These are phyloP conservation scores for Uropsilus gracilis DNA, from an alignment of 2,113 vertebrate genomes.

Conservation along the genomic window DNA sequence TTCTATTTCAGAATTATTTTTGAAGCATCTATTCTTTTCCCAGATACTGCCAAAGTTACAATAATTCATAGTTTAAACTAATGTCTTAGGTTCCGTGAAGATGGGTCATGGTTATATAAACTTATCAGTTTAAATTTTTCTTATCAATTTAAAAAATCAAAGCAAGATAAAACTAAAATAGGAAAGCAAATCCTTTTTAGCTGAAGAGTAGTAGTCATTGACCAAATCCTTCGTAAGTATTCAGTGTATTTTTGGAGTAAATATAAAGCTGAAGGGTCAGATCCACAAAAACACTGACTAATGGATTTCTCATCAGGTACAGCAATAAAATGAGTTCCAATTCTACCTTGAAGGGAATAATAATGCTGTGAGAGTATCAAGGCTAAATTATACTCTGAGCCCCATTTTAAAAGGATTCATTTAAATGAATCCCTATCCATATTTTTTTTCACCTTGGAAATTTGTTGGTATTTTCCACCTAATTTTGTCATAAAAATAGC, in stretches of 20 bases:
- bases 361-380: conserved; percentile 28
- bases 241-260: not conserved
- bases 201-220: not conserved
- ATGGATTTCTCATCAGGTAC: not conserved
- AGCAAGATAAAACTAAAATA: not conserved
- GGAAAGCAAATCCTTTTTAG: not conserved
- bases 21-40: not conserved
- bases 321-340: not conserved
- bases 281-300: not conserved
- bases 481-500: not conserved
- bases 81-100: not conserved
- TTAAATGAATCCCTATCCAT: rapidly evolving
- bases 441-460: not conserved
- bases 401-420: not conserved
- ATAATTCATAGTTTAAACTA: conserved; percentile 7
- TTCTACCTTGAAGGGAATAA: not conserved
- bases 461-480: not conserved
- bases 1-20: not conserved
- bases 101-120: not conserved
- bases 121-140: not conserved
- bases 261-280: not conserved
- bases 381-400: not conserved
- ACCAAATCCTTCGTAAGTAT: not conserved
- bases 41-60: not conserved
- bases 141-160: not conserved